Evolutionary conservation across 2,113 vertebrate species (phyloP), one percentile per base, ranked within the genome.

Genomic region (Labrus mixtus): DNA sequence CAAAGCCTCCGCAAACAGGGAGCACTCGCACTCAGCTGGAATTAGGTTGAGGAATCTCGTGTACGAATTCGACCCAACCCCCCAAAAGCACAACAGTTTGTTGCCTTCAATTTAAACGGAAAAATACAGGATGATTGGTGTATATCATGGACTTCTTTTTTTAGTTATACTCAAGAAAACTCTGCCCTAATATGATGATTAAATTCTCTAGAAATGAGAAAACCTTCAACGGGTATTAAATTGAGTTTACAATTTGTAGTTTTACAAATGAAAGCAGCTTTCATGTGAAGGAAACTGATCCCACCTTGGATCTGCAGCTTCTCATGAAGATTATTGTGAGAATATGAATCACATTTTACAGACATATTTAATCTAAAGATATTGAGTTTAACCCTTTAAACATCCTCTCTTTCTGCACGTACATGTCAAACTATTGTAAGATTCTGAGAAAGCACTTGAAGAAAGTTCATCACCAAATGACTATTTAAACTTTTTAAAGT

Each of bases 21-120:
- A 87, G n/a, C 39, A 25, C 75, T 39, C 77, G 10, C 79, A 76
- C 78, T 11, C 53, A 74, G 71, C 83, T 84, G 85, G 85, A 90
- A 82, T 85, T 55, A 79, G 68, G 70, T 22, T 78, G 37, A 87
- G 81, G 86, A 91, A 89, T 87, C 78, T 82, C 23, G 73, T 78
- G 67, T 66, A 79, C 25, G 29, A 79, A 57, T 54, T 23, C 0
- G 13, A 61, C 81, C 83, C 81, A 57, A 39, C 15, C 80, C 66
- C 74, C 81, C 64, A 72, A 68, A 67, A 45, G 56, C 67, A 78
- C 17, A 53, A 10, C 6, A 36, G 51, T 59, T 54, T 56, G 43
- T 7, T 43, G 70, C 45, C 43, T 53, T 25, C 65, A 63, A 86
- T 33, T 55, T 51, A 65, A 74, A 43, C 0, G 25, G 51, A 50